Base-by-base conservation (phyloP, 1,140 invertebrate genomes). In the Andricus grossulariae region DNA sequence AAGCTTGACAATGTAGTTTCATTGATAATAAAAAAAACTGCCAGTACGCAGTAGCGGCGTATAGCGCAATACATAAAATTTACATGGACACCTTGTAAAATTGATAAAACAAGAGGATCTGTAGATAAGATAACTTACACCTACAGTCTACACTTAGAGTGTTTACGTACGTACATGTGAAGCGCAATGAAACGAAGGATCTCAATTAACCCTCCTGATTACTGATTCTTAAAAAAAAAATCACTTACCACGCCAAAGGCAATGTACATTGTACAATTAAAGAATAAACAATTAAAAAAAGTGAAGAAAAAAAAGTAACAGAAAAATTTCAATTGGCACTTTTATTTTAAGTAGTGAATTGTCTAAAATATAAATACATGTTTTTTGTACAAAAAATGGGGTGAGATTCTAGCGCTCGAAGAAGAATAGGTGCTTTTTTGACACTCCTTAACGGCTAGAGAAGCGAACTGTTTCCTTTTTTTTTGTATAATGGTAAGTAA, bases 401-500 rank as follows among this genome's bases (percentile, higher is more conserved):
- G 45, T 72, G 50, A 66, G 60, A 66, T 51, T 79, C 54, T 73
- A 74, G 54, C 66, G 49, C 60, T 80, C 60, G 50, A 19, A 54
- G 72, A 19, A 54, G 72, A 76, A 45, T 77, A 72, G 54, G 25
- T 50, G 25, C 49, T 70, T 77, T 39, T 74, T 50, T 70, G 25
- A 72, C 21, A 19, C 19, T 50, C 39, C 19, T 51, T 60, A 50
- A 76, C 51, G 25, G 39, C 78, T 19, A 84, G 81, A 74, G 77
- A 32, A 75, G 74, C 73, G 60, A 75, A 49, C 71, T 72, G 73
- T 77, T 82, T 74, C 77, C 50, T 80, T 82, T 82, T 80, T 78
- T 78, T 80, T 77, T 54, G 78, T 51, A 51, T 71, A 74, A 82
- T 78, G 8, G 70, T 84, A 84, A 83, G 75, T 73, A 57, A 82